Conservation (phyloP, 2,888 invertebrate species). For the Megalurothrips usitatus region DNA sequence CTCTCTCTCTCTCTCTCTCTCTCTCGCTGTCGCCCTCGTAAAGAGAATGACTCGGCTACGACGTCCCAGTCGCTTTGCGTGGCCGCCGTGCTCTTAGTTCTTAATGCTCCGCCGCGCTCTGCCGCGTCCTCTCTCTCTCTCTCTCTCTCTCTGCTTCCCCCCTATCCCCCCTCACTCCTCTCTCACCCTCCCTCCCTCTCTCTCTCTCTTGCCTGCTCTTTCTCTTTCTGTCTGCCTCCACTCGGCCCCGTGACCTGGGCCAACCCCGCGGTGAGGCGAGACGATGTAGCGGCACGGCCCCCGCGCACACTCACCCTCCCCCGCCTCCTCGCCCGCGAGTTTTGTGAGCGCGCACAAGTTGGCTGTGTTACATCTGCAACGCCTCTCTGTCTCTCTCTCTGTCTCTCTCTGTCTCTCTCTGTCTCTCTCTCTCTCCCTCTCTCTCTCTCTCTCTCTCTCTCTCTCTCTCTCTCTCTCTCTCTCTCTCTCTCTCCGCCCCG, state of each 20-base stretch:
- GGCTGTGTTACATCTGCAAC: too few relatives aligned
- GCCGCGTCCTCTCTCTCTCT: background rate
- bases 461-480: background rate
- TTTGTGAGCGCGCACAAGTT: too few relatives aligned
- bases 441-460: background rate
- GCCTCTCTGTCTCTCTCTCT: too few relatives aligned
- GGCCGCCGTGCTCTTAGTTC: background rate
- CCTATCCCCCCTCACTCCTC: background rate
- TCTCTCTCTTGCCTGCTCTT: background rate
- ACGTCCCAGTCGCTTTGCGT: background rate
- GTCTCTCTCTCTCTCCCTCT: background rate
- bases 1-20: too few relatives aligned
- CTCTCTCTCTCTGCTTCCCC: background rate
- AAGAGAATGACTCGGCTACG: background rate
- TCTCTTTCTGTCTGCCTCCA: too few relatives aligned
- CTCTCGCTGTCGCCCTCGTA: background rate
- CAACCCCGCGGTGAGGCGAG: too few relatives aligned
- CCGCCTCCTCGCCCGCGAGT: too few relatives aligned
- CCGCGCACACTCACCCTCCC: too few relatives aligned
- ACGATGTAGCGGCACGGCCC: too few relatives aligned
- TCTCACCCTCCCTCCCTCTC: background rate
- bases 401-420: background rate
- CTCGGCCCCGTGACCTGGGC: too few relatives aligned
- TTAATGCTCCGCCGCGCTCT: background rate
- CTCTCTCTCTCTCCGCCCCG: background rate